Evolutionary conservation across 2,888 invertebrate genomes (phyloP).

Genomic region (Notodonta dromedarius): DNA sequence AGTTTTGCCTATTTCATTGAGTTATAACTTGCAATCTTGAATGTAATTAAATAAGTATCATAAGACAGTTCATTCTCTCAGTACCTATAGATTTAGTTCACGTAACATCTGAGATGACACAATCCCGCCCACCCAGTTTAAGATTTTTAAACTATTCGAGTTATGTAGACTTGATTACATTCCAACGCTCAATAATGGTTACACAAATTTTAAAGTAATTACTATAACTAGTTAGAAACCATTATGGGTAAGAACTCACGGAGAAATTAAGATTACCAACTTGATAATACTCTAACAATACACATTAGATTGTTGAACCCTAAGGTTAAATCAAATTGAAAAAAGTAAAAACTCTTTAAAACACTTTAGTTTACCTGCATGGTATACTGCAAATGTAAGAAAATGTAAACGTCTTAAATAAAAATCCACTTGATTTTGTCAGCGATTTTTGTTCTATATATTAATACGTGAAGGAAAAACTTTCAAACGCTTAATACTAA

Average conservation of each 20-base stretch:
- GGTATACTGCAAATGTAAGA: too few species aligned
- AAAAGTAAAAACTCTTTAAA: too few species aligned
- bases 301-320: too few species aligned
- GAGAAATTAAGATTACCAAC: not conserved
- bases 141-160: not conserved
- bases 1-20: not conserved
- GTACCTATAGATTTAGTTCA: not conserved
- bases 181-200: constrained; percentile 1
- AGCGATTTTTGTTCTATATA: too few species aligned
- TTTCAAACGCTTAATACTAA: too few species aligned
- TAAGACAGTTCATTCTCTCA: not conserved
- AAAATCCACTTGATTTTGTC: too few species aligned
- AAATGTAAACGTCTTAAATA: too few species aligned
- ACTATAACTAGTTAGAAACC: not conserved
- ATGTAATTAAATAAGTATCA: not conserved
- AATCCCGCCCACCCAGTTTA: not conserved
- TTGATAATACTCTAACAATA: too few species aligned
- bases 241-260: not conserved
- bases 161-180: constrained; percentile 4
- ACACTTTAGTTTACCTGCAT: too few species aligned
- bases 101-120: not conserved
- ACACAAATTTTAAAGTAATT: constrained; percentile 4
- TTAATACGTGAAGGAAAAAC: too few species aligned
- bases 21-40: not conserved
- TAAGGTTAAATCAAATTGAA: too few species aligned